Conservation (phyloP, 2,797 vertebrate species). For the Champsocephalus esox region DNA sequence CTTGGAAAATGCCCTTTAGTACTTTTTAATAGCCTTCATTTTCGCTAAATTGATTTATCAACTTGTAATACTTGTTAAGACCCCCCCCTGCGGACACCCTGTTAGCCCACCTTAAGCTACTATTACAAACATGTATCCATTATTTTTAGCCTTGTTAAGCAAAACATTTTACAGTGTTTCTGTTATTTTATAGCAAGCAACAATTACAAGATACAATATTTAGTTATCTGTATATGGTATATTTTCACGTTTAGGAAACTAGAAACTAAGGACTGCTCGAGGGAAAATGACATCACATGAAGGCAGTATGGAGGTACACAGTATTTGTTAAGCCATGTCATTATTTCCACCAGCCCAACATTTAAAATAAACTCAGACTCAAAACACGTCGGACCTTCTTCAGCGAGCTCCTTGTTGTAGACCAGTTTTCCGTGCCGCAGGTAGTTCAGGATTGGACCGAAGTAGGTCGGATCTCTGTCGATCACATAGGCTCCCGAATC, state of each 20-base stretch:
- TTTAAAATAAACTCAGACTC: not conserved
- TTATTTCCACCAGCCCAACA: not conserved
- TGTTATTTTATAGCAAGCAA: no score
- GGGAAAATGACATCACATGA: not conserved
- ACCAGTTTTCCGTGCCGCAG: constrained; percentile 97
- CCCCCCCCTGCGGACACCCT: no score
- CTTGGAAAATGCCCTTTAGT: no score
- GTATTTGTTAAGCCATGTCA: not conserved
- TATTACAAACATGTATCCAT: no score
- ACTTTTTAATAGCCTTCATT: no score
- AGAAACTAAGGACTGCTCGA: no score
- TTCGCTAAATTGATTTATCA: no score
- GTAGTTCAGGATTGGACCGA: constrained; percentile 97
- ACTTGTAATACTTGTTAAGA: no score
- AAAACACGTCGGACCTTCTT: constrained; percentile 88
- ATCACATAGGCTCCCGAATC: constrained; percentile 96
- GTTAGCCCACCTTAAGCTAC: no score
- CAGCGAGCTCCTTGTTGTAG: constrained; percentile 97
- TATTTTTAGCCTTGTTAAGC: no score
- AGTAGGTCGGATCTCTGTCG: constrained; percentile 98
- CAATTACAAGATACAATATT: no score
- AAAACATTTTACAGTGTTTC: not conserved
- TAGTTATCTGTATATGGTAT: not conserved
- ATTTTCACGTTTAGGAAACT: not conserved
- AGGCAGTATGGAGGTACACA: not conserved